Evolutionary conservation across 2,888 invertebrate species (phyloP).

Genomic region (Acanthopleura granulata): DNA sequence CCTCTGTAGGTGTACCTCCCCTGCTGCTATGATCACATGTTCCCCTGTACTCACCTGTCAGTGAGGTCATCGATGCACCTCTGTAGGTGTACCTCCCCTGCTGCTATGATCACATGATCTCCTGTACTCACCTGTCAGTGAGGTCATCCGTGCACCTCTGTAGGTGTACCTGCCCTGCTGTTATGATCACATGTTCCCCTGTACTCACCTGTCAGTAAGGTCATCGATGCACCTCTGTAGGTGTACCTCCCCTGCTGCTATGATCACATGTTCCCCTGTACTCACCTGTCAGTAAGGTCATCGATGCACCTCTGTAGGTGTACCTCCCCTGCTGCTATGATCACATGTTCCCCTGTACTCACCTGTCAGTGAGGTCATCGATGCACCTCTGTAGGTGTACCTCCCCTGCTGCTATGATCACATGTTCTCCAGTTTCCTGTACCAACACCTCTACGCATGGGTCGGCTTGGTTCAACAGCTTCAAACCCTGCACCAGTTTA

Average conservation of each 20-base stretch:
- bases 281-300: slow-evolving; percentile 80
- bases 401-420: slow-evolving; percentile 95
- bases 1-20: slow-evolving; percentile 96
- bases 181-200: slow-evolving; percentile 94
- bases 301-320: slow-evolving; percentile 96
- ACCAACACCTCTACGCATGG: slow-evolving; percentile 83
- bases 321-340: slow-evolving; percentile 96
- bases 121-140: slow-evolving; percentile 73
- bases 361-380: slow-evolving; percentile 84
- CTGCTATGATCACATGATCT: slow-evolving; percentile 94
- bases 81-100: slow-evolving; percentile 76
- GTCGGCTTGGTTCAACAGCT: slow-evolving; percentile 92
- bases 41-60: too few species aligned
- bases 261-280: slow-evolving; percentile 93
- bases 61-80: too few species aligned
- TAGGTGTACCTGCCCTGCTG: slow-evolving; percentile 97
- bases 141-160: slow-evolving; percentile 96
- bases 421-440: slow-evolving; percentile 95
- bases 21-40: slow-evolving; percentile 93
- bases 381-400: slow-evolving; percentile 96
- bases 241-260: slow-evolving; percentile 97
- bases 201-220: slow-evolving; percentile 83
- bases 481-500: slow-evolving; percentile 76
- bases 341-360: slow-evolving; percentile 89
- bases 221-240: slow-evolving; percentile 96